These are phyloP conservation scores for Crotophaga sulcirostris DNA, from an alignment of 2,113 vertebrate genomes.

Conservation along the genomic window DNA sequence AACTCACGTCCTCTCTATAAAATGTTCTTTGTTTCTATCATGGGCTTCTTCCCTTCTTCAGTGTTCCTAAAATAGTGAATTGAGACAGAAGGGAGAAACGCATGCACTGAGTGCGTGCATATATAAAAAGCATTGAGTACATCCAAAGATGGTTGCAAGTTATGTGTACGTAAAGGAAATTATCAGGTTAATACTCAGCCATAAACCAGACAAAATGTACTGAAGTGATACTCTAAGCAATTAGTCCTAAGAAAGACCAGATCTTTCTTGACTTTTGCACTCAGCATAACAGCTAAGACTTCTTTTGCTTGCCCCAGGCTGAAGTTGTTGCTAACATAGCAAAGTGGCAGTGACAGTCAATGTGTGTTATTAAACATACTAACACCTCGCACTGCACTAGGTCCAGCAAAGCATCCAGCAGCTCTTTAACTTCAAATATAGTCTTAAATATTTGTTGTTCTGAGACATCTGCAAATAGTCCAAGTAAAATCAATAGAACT, in stretches of 20 bases:
- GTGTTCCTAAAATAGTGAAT: not conserved
- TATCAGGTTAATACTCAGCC: not conserved
- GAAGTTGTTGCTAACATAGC: not conserved
- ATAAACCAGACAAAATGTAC: not conserved
- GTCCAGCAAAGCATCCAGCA: not conserved
- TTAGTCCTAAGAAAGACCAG: not conserved
- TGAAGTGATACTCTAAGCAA: not conserved
- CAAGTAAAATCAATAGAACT: not conserved
- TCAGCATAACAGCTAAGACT: not conserved
- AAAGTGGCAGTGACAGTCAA: not conserved
- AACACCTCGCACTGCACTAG: not conserved
- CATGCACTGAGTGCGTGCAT: not conserved
- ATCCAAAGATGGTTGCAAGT: not conserved
- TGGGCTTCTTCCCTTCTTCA: not conserved
- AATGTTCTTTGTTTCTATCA: not conserved
- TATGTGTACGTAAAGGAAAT: not conserved
- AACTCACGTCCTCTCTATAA: not conserved
- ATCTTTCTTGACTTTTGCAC: not conserved
- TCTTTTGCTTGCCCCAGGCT: not conserved
- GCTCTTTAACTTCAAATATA: not conserved
- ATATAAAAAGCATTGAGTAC: not conserved
- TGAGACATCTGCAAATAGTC: not conserved
- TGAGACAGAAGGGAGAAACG: not conserved
- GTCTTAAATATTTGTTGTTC: not conserved
- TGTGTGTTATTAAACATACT: not conserved